Base-by-base conservation (phyloP, 2,113 vertebrate genomes). In the Coptodon rendalli region DNA sequence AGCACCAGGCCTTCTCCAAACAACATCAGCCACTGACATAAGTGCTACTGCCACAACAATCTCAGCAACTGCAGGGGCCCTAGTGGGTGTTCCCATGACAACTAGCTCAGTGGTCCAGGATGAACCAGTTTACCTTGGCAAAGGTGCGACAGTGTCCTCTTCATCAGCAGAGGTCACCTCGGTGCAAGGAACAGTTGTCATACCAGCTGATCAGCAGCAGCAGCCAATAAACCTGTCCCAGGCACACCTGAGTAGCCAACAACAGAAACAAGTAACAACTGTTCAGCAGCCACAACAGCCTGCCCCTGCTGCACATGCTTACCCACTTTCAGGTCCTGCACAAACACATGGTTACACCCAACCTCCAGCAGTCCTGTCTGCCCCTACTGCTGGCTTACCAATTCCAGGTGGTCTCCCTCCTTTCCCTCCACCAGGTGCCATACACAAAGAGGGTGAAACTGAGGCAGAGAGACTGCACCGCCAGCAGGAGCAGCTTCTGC, bases 401-500 rank as follows among this genome's bases (percentile, higher is more conserved):
- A 71, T 94, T 43, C 5, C 89, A 81, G 94, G 94, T 38, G 94
- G 94, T 87, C 93, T 95, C 80, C 95, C 94, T 52, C 89, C 89
- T 3, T 95, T 96, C 87, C 95, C 95, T 53, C 95, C 95, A 76
- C 93, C 94, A 90, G 96, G 87, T 84, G 93, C 88, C 83, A 87
- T 92, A 27, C 96, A 96, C 76, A 97, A 97, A 81, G 98, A 98
- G 83, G 97, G 97, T 22, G 97, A 97, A 22, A 97, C 96, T 3
- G 98, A 99, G 85, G 98, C 98, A 83, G 98, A 99, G 10, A 95
- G 97, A 24, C 96, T 99, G 52, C 97, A 98, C 84, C 97, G 97
- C 87, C 98, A 99, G 87, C 99, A 99, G 83, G 98, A 99, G 90
- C 98, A 99, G 14, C 94, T 98, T 31, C 96, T 99, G 11, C 98